Percentiles rank a stretch among this genome's conserved stretches.
Evolutionary conservation across 2,797 vertebrate species (phyloP).

Genomic region (Oreochromis grahami): DNA sequence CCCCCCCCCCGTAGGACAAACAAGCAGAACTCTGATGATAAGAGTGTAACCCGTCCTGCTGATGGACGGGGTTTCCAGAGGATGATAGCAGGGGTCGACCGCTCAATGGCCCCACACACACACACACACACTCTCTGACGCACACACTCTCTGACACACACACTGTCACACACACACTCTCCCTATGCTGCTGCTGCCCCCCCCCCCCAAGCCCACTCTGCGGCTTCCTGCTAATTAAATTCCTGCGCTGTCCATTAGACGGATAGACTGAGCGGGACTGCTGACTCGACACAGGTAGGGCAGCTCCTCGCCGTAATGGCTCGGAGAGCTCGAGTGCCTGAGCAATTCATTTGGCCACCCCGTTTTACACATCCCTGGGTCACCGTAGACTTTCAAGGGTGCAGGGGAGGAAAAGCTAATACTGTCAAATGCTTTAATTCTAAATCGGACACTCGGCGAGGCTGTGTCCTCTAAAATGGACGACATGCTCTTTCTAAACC

Average conservation of each 20-base stretch:
- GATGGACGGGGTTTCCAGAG: slow-evolving; percentile 50
- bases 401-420: slow-evolving; percentile 53
- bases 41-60: slow-evolving; percentile 19
- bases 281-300: slow-evolving; percentile 98
- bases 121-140: background rate
- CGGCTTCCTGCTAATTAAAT: slow-evolving; percentile 97
- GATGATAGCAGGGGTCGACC: slow-evolving; percentile 49
- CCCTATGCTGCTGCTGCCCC: slow-evolving; percentile 75
- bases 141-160: background rate
- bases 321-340: slow-evolving; percentile 65
- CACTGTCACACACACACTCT: background rate
- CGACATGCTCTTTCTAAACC: slow-evolving; percentile 28
- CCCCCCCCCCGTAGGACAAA: slow-evolving; percentile 4
- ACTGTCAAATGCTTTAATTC: slow-evolving; percentile 60
- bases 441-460: slow-evolving; percentile 43
- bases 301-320: slow-evolving; percentile 83
- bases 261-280: slow-evolving; percentile 88
- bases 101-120: background rate
- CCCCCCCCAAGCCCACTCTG: slow-evolving; percentile 49
- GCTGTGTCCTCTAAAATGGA: slow-evolving; percentile 64
- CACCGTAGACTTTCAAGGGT: slow-evolving; percentile 76
- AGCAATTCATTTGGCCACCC: slow-evolving; percentile 75
- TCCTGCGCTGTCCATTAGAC: slow-evolving; percentile 96
- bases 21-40: slow-evolving; percentile 24
- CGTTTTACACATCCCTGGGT: slow-evolving; percentile 74